These are phyloP conservation scores for Ochlodes sylvanus DNA, from an alignment of 2,888 invertebrate species.

Conservation along the genomic window DNA sequence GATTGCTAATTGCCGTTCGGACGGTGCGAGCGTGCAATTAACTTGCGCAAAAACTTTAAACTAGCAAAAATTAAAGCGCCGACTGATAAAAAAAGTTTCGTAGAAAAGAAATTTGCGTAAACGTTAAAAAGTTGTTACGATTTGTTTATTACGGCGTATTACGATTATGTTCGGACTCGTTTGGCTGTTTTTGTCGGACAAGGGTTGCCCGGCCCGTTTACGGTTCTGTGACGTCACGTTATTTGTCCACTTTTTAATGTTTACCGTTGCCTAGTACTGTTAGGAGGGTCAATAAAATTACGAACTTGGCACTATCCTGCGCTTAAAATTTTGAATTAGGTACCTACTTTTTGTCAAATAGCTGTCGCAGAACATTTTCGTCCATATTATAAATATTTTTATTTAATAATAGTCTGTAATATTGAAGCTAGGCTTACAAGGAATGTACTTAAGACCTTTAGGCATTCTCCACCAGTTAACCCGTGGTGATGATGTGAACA, in stretches of 20 bases:
- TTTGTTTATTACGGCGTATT: conserved; percentile 50
- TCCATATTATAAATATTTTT: too few relatives aligned
- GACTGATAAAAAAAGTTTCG: conserved; percentile 52
- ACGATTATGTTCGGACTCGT: conserved; percentile 45
- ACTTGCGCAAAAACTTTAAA: conserved; percentile 24
- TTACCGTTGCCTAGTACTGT: conserved; percentile 19
- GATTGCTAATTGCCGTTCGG: conserved; percentile 19
- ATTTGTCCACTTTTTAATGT: not conserved
- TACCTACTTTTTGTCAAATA: too few relatives aligned
- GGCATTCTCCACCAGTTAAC: too few relatives aligned
- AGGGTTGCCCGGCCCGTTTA: conserved; percentile 13
- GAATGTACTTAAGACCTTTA: too few relatives aligned
- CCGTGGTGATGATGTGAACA: too few relatives aligned
- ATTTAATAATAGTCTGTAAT: too few relatives aligned
- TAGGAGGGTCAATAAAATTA: conserved; percentile 8
- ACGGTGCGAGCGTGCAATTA: not conserved
- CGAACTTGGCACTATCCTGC: not conserved
- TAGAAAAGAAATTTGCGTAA: conserved; percentile 79
- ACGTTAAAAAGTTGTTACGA: conserved; percentile 47
- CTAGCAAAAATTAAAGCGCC: conserved; percentile 45
- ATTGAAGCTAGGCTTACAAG: too few relatives aligned
- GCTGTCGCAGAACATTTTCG: too few relatives aligned
- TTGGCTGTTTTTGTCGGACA: conserved; percentile 42
- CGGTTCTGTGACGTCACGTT: conserved; percentile 28
- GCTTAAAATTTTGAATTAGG: not conserved